Conservation (phyloP, 2,888 invertebrate species). For the Hipparchia semele region DNA sequence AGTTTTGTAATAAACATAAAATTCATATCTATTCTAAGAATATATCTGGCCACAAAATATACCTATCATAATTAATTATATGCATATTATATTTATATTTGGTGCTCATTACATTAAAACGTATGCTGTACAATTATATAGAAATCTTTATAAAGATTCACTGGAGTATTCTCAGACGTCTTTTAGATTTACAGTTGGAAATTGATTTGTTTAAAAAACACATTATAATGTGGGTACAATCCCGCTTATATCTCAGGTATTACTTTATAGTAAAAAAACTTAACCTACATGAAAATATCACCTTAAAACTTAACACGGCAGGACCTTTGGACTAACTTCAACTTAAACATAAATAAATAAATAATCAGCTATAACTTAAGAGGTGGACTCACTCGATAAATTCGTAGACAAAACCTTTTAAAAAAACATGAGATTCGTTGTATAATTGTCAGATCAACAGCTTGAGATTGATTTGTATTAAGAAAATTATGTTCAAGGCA, state of each 20-base stretch:
- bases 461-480: constrained; percentile 61
- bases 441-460: constrained; percentile 63
- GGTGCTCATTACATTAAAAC: too few relatives aligned
- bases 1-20: too few relatives aligned
- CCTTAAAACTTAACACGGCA: neutral
- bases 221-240: too few relatives aligned
- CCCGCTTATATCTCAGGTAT: too few relatives aligned
- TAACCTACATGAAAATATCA: neutral
- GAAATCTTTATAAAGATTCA: neutral
- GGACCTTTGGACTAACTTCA: neutral
- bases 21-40: too few relatives aligned
- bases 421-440: constrained; percentile 74
- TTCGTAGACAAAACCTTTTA: constrained; percentile 70
- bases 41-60: too few relatives aligned
- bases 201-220: neutral
- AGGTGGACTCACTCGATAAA: constrained; percentile 63
- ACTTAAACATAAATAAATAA: neutral
- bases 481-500: constrained; percentile 53
- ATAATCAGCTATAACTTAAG: constrained; percentile 17
- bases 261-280: neutral
- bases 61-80: too few relatives aligned
- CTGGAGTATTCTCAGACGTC: neutral
- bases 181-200: neutral
- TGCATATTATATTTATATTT: too few relatives aligned
- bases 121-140: too few relatives aligned